Base-by-base conservation (phyloP, 1,140 invertebrate genomes). In the Ips typographus region DNA sequence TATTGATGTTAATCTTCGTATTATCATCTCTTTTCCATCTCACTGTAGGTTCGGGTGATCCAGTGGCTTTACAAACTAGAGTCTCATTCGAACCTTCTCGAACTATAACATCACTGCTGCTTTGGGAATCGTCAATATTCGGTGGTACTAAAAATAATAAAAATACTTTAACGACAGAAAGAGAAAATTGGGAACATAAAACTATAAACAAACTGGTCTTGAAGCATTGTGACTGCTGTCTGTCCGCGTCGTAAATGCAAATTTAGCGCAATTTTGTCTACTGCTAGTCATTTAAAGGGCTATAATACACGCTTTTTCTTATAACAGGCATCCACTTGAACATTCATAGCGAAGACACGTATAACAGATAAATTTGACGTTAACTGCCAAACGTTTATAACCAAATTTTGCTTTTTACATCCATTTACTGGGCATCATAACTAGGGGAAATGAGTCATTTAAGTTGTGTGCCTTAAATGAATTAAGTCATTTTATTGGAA, bases 21-120 rank as follows among this genome's bases (percentile, higher is more conserved):
- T 89, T 89, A 80, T 95, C 93, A 80, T 96, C 93, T 73, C 94
- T 85, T 82, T 93, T 92, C 94, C 94, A 96, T 79, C 91, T 93
- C 75, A 96, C 92, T 72, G 83, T 90, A 2, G 94, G 94, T 73
- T 89, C 86, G 40, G 94, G 95, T 77, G 91, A 94, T 77, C 95
- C 94, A 75, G 90, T 91, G 68, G 94, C 94, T 79, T 91, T 90
- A 82, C 94, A 96, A 72, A 86, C 89, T 67, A 96, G 82, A 6
- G 89, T 93, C 60, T 96, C 92, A 82, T 96, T 95, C 67, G 92
- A 87, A 62, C 91, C 92, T 84, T 97, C 94, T 37, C 93, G 85
- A 37, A 95, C 93, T 74, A 96, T 94, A 42, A 94, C 90, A 80
- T 96, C 94, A 73, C 92, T 92, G 76, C 93, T 94, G 78, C 92